Percentiles rank a stretch among this genome's conserved stretches.
Conservation (phyloP, 2,888 invertebrate species). For the Cordilura impudica region DNA sequence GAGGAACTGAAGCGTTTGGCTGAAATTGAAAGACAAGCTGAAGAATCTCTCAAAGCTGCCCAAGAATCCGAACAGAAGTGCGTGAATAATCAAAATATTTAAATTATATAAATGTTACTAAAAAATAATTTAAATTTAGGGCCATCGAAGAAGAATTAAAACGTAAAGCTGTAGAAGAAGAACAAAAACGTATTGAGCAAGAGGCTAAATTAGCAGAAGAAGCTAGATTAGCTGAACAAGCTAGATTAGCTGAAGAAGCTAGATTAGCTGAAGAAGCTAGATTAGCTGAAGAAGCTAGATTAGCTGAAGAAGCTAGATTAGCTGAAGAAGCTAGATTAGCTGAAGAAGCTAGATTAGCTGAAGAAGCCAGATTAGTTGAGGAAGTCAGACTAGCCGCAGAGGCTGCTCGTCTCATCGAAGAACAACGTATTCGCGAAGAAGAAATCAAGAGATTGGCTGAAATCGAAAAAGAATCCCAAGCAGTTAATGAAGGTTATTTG, state of each 20-base stretch:
- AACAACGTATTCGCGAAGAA: slow-evolving; percentile 79
- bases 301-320: slow-evolving; percentile 76
- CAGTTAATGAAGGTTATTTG: slow-evolving; percentile 82
- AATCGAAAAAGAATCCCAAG: slow-evolving; percentile 79
- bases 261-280: slow-evolving; percentile 48
- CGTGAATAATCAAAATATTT: slow-evolving; percentile 30
- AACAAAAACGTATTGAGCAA: slow-evolving; percentile 77
- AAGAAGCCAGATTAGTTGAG: slow-evolving; percentile 78
- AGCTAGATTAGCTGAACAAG: slow-evolving; percentile 78
- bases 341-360: slow-evolving; percentile 77
- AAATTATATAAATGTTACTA: slow-evolving; percentile 37
- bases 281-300: slow-evolving; percentile 78
- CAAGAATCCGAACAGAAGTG: slow-evolving; percentile 77
- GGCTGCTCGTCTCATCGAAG: slow-evolving; percentile 78
- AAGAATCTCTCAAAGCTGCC: slow-evolving; percentile 77
- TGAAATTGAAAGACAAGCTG: slow-evolving; percentile 78
- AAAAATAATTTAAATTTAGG: slow-evolving; percentile 22
- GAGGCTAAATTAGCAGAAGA: slow-evolving; percentile 76
- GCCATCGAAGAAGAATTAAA: slow-evolving; percentile 71
- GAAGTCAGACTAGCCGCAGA: slow-evolving; percentile 79
- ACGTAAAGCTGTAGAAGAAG: slow-evolving; percentile 75
- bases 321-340: slow-evolving; percentile 78
- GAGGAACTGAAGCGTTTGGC: slow-evolving; percentile 69
- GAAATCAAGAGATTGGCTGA: slow-evolving; percentile 79
- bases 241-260: slow-evolving; percentile 68